Evolutionary conservation across 1,140 invertebrate species (phyloP).

Genomic region (Drosophila eugracilis): DNA sequence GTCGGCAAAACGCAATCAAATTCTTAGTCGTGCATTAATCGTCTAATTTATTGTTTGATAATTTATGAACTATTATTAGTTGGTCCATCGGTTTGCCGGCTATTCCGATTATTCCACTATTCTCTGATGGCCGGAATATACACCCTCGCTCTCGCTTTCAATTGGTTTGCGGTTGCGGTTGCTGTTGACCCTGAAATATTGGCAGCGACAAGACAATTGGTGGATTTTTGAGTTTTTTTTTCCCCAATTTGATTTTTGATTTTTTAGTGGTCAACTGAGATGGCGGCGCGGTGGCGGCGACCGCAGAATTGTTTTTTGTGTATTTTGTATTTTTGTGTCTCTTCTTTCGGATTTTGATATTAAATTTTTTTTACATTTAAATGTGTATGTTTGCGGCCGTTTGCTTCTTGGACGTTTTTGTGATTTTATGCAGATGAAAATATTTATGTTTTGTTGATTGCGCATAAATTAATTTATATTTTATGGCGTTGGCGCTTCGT

Average conservation of each 20-base stretch:
- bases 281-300: slow-evolving; percentile 13
- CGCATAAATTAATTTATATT: slow-evolving; percentile 84
- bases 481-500: slow-evolving; percentile 81
- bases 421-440: slow-evolving; percentile 83
- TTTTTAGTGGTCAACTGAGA: slow-evolving; percentile 28
- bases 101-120: background rate
- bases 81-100: slow-evolving; percentile 25
- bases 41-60: slow-evolving; percentile 83
- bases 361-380: slow-evolving; percentile 69
- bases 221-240: slow-evolving; percentile 32
- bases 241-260: slow-evolving; percentile 30
- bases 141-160: slow-evolving; percentile 78
- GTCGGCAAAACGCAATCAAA: slow-evolving; percentile 80
- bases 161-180: slow-evolving; percentile 52
- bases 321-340: slow-evolving; percentile 5
- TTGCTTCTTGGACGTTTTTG: slow-evolving; percentile 73
- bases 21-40: slow-evolving; percentile 81
- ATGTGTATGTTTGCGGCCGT: slow-evolving; percentile 67
- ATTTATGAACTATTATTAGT: slow-evolving; percentile 81
- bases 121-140: slow-evolving; percentile 19
- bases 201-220: slow-evolving; percentile 66
- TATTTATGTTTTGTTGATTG: slow-evolving; percentile 84
- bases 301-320: slow-evolving; percentile 3
- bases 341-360: slow-evolving; percentile 37
- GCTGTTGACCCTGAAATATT: slow-evolving; percentile 68